Evolutionary conservation across 2,888 invertebrate genomes (phyloP), one percentile per base, ranked within the genome.

Genomic region (Argyresthia goedartella): DNA sequence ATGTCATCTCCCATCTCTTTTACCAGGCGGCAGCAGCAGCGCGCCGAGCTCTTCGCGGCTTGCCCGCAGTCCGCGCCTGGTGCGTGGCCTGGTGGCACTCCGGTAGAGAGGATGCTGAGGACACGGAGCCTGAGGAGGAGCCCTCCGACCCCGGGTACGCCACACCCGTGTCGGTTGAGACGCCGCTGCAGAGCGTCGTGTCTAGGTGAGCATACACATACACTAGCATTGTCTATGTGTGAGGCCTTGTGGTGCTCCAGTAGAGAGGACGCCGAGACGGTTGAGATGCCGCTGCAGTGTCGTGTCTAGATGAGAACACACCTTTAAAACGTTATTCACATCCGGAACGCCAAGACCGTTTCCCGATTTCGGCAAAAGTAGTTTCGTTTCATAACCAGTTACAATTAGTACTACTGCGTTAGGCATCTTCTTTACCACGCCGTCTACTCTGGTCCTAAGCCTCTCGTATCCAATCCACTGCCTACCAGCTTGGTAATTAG

Each of bases 201-300:
- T 95, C 95, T 49, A 91, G 94, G 84, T 93, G 74, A 67, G 55
- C n/a, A n/a, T 3, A 36, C 9, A 8, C 7, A 9, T 36, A n/a
- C n/a, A 36, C 8, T 9, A 9, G 36, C 36, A 36, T 36, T n/a
- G n/a, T n/a, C n/a, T n/a, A n/a, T n/a, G n/a, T n/a, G n/a, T n/a
- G n/a, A n/a, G n/a, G 94, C 95, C 68, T 95, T 95, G 95, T 95
- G 95, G 95, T 94, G 95, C 75, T 95, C 95, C 11, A 95, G 95
- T 0, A 88, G 94, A 41, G 95, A 95, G 56, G 95, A 95, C 65
- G 88, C 92, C 91, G 58, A 93, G 53, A 95, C 95, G 47, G 91
- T 93, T 55, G 96, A 96, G 79, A 96, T 96, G 56, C 95, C 95
- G 53, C 88, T 96, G 59, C 94, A 94, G 94, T 76, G 92, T 94